These are phyloP conservation scores for Drosophila robusta DNA, from an alignment of 2,888 invertebrate genomes.

Conservation along the genomic window DNA sequence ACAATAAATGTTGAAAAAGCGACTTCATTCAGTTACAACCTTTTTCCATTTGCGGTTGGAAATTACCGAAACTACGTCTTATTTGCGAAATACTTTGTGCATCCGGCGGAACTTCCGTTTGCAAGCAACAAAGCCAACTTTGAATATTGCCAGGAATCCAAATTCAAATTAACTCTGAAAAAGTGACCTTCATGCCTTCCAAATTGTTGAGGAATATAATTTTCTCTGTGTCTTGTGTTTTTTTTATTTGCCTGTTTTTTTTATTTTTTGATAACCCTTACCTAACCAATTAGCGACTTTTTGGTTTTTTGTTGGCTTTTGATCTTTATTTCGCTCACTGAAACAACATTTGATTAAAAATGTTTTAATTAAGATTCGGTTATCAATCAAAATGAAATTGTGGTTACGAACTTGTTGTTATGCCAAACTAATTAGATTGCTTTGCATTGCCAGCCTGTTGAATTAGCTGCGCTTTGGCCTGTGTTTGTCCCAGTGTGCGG, in stretches of 20 bases:
- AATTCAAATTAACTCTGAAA: background rate
- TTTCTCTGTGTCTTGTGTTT: background rate
- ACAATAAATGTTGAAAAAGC: too few relatives aligned
- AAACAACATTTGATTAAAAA: constrained; percentile 1
- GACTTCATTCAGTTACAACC: too few relatives aligned
- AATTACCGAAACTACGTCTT: background rate
- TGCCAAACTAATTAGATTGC: constrained; percentile 15
- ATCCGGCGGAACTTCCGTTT: background rate
- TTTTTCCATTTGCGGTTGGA: too few relatives aligned
- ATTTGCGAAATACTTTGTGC: background rate
- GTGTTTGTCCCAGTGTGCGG: constrained; percentile 41
- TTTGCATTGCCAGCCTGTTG: constrained; percentile 20
- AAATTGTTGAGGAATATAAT: too few relatives aligned
- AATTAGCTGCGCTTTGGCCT: constrained; percentile 23
- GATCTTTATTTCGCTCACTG: background rate
- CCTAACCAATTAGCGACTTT: constrained; percentile 14
- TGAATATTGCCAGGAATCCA: background rate
- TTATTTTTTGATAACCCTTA: background rate
- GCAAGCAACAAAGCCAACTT: background rate
- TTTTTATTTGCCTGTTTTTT: background rate
- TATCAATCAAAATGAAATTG: constrained; percentile 15
- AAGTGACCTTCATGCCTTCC: background rate
- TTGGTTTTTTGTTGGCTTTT: background rate
- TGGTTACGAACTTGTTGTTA: constrained; percentile 15
- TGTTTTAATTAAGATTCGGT: constrained; percentile 1